Base-by-base conservation (phyloP, 1,140 invertebrate species). In the Drosophila subobscura region DNA sequence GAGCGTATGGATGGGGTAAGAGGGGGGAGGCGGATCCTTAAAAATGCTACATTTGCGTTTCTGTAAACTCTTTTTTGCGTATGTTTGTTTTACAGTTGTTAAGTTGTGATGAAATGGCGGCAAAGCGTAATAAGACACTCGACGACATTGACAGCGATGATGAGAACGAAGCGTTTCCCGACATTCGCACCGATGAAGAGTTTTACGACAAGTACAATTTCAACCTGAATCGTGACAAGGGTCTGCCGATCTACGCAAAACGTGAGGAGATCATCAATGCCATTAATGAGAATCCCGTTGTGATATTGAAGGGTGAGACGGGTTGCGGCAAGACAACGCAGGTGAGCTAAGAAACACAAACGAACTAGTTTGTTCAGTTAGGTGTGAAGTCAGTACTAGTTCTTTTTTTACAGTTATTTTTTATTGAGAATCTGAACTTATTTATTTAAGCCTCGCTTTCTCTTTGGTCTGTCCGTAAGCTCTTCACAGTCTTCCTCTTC, bases 241-340 rank as follows among this genome's bases (percentile, higher is more conserved):
- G 45, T 12, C 37, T 91, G 29, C 89, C 91, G 2, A 90, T 91
- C n/a, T 78, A 77, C 49, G 75, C 76, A 2, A 72, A 72, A 7
- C 72, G 72, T 0, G 74, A 84, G 6, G 49, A 79, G 25, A 91
- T 91, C 5, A 37, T 91, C 1, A 23, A 45, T 0, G 66, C 72
- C 1, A 88, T 91, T 10, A 64, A 50, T 12, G 61, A 74, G 0
- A 68, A 90, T 68, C 81, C 78, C 0, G 88, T 91, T 5, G 79
- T 91, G 3, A 75, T 91, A 45, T 29, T 91, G 0, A 85, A 90
- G 33, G 91, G 90, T 23, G 89, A 91, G 5, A 91, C 91, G 3
- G 91, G 90, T 6, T 97, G 95, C 60, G 97, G 97, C 1, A 98
- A 98, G 93, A 97, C 97, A 0, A 98, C 97, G 0, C 97, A 98